Evolutionary conservation across 2,113 vertebrate species (phyloP), one percentile per base, ranked within the genome.

Genomic region (Ceyx cyanopectus): DNA sequence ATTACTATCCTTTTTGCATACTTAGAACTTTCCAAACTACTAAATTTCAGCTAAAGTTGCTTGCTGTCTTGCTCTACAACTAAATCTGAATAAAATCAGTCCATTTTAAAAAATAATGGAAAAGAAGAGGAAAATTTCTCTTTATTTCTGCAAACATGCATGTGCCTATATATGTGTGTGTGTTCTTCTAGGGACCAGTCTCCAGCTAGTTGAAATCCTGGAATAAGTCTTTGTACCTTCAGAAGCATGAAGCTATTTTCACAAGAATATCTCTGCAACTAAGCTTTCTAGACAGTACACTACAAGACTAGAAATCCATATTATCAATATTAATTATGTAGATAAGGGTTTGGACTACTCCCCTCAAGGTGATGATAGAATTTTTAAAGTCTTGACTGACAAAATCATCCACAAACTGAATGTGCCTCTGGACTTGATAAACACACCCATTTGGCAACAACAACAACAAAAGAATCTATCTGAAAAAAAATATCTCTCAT

Each of bases 1-100:
- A 92, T 89, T 82, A 43, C 78, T 77, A 10, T 22, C 17, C 51
- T 80, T 96, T 94, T 56, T 92, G 89, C 92, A 63, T 82, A 63
- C 56, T 82, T 61, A 50, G 73, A 95, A 82, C 50, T 91, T 94
- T 77, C 62, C 89, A 18, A 89, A 73, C 67, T 69, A 81, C 32
- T 70, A 34, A 77, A 77, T 92, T 93, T 82, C 63, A 61, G 51
- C 63, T 77, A 72, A 61, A 85, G 94, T 56, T 74, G 37, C 65
- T 70, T 66, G 26, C 48, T 61, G 15, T 63, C 72, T 81, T 23
- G 3, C 5, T 2, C 18, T 58, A 21, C 16, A 54, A 26, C 0
- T 0, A 77, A 92, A 16, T 4, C 30, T 60, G 68, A 82, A 66
- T 30, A 73, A 67, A 85, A 89, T n/a, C 46, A 45, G 11, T 70